Percentiles rank a stretch among this genome's conserved stretches.
These are phyloP conservation scores for Bubalus kerabau DNA, from an alignment of 2,113 vertebrate species.

Conservation along the genomic window DNA sequence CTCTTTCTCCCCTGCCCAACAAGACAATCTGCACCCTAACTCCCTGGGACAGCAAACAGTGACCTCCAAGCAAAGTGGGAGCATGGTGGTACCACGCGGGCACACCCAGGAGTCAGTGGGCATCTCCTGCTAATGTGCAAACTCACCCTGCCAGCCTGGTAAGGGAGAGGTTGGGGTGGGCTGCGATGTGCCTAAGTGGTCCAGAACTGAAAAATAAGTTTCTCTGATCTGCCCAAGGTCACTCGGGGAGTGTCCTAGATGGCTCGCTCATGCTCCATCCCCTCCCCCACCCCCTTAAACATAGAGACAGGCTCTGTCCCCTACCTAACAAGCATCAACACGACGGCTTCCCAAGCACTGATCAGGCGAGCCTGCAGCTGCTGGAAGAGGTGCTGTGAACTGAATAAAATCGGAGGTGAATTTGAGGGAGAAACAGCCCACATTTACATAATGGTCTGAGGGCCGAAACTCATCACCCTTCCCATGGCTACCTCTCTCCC, in stretches of 20 bases:
- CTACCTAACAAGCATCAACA: not conserved
- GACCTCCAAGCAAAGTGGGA: not conserved
- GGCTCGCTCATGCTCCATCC: not conserved
- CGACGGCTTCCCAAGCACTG: not conserved
- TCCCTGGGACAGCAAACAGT: not conserved
- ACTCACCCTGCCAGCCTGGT: not conserved
- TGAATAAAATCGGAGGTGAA: slow-evolving; percentile 58
- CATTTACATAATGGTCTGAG: slow-evolving; percentile 7
- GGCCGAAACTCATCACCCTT: not conserved
- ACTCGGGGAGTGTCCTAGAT: not conserved
- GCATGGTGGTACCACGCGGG: accelerated
- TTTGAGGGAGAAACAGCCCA: slow-evolving; percentile 8
- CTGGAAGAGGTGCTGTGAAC: slow-evolving; percentile 38
- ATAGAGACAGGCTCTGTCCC: not conserved
- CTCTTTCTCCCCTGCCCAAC: not conserved
- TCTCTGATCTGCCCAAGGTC: slow-evolving; percentile 20
- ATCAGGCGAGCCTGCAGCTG: not conserved
- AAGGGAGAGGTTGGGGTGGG: not conserved
- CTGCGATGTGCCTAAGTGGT: not conserved
- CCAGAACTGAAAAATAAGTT: not conserved
- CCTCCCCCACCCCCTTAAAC: too few species aligned
- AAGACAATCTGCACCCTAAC: not conserved
- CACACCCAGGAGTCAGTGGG: not conserved
- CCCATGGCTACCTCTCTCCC: not conserved
- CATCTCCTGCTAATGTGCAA: not conserved